Base-by-base conservation (phyloP, 2,797 vertebrate genomes). In the Scolopax rusticola region DNA sequence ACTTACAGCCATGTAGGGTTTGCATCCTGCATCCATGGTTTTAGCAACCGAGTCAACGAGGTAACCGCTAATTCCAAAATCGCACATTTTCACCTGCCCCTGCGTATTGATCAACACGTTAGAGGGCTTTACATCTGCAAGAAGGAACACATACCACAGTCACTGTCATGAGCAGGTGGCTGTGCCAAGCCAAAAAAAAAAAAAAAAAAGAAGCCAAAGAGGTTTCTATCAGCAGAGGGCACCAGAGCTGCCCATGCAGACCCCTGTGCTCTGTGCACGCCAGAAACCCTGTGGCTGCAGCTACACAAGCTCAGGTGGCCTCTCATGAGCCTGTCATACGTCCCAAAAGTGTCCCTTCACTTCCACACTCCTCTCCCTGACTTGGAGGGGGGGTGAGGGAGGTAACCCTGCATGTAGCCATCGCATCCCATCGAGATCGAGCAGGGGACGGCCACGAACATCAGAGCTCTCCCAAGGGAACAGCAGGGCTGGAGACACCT, bases 41-140 rank as follows among this genome's bases (percentile, higher is more conserved):
- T 99, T 99, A 48, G 99, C 99, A 89, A 99, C 99, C 0, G 99
- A 99, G 97, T 99, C 99, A 16, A 99, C 99, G 86, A 99, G 98
- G 97, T 99, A 99, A 86, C 99, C 99, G 15, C 99, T 99, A 98
- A 99, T 99, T 32, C 99, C 99, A 41, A 99, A 99, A 96, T 99
- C 99, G 14, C 99, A 99, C 99, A 99, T 99, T 98, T 99, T 99
- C 97, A 99, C 99, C 97, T 99, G 99, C 48, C 99, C 99, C 97
- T 99, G 98, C 15, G 98, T 98, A 95, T 99, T 99, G 96, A 99
- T 99, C 92, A 99, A 98, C 94, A 99, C 99, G 11, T 99, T 99
- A 87, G 99, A 99, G 63, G 99, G 99, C 96, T 99, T 99, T 97
- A 99, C 99, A 19, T 99, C 99, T 99, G 97, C 82, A 97, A 97